These are phyloP conservation scores for Watsonalla binaria DNA, from an alignment of 2,888 invertebrate genomes.

Conservation along the genomic window DNA sequence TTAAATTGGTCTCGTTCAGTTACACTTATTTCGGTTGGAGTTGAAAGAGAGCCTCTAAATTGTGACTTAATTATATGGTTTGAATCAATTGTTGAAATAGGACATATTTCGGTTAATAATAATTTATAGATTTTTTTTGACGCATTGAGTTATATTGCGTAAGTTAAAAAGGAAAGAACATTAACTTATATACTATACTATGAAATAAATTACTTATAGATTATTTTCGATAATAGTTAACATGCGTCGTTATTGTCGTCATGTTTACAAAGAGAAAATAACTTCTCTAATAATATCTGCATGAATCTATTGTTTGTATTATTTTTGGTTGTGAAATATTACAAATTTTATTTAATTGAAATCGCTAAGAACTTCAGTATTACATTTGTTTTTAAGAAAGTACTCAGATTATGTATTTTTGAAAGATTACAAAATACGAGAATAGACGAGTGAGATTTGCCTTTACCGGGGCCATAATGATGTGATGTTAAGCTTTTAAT, in stretches of 20 bases:
- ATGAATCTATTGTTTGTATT: neutral
- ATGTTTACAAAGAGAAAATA: no score
- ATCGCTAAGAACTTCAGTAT: no score
- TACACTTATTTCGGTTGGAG: neutral
- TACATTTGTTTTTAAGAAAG: no score
- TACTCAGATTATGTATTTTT: neutral
- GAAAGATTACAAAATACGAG: constrained; percentile 3
- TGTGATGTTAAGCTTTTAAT: constrained; percentile 28
- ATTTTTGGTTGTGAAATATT: neutral
- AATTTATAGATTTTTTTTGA: neutral
- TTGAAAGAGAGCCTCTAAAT: neutral
- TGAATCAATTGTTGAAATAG: neutral
- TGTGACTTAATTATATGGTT: neutral
- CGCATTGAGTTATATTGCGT: no score
- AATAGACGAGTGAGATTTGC: constrained; percentile 18
- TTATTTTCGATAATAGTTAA: no score
- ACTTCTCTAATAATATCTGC: no score
- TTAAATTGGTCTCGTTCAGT: neutral
- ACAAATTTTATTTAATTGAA: no score
- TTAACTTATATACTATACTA: no score
- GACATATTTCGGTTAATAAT: neutral
- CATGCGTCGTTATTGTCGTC: no score
- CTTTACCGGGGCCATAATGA: constrained; percentile 33
- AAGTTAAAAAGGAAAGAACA: no score
- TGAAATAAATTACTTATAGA: no score